Conservation (phyloP, 2,888 invertebrate genomes). For the Hartigia nigra region DNA sequence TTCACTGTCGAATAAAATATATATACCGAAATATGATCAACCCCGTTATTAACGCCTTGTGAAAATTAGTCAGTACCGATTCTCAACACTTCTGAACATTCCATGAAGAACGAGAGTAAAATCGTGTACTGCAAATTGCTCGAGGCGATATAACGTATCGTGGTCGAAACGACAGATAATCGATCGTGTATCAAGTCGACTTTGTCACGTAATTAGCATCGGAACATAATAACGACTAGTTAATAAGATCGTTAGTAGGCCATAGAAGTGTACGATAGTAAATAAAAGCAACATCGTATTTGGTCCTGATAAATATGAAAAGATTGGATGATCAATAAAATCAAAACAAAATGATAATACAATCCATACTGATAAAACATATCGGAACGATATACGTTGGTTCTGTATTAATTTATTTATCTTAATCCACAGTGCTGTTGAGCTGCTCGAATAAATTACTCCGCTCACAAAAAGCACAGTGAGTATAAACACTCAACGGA, state of each 20-base stretch:
- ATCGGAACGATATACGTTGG: not conserved
- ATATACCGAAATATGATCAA: too few species aligned
- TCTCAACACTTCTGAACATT: not conserved
- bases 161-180: not conserved
- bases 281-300: not conserved
- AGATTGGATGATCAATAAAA: not conserved
- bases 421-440: not conserved
- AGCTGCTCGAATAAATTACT: not conserved
- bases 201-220: conserved; percentile 2
- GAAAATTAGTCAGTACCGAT: not conserved
- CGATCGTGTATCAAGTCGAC: not conserved
- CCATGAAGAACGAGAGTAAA: not conserved
- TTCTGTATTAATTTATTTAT: not conserved
- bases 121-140: not conserved
- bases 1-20: not conserved
- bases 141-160: not conserved
- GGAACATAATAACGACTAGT: not conserved
- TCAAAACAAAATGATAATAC: not conserved
- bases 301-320: not conserved
- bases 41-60: too few species aligned
- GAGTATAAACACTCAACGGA: not conserved
- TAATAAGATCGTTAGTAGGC: not conserved
- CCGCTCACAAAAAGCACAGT: not conserved
- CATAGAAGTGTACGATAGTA: not conserved
- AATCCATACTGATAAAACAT: not conserved